phyloP scores from a whole-genome alignment of 2,888 invertebrate species.

The Papilio demoleus region DNA sequence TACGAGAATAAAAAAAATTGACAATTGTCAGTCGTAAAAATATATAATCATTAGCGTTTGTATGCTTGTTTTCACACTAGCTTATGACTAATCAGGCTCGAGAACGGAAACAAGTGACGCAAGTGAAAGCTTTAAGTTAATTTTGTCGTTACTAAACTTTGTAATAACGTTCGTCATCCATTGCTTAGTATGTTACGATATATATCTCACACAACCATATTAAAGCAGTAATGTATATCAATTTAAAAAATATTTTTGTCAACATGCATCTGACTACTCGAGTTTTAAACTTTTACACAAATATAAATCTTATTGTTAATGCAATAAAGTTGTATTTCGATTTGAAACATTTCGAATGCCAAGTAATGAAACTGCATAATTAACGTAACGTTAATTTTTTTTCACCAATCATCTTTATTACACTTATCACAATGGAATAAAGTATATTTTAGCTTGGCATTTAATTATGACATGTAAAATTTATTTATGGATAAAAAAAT shows the following conservation, averaged over 20 bases:
- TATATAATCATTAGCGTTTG: neutral
- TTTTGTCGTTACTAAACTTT: conserved; percentile 16
- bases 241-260: conserved; percentile 13
- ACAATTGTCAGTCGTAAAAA: neutral
- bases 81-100: neutral
- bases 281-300: conserved; percentile 35
- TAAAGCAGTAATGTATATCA: conserved; percentile 23
- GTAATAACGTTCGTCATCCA: conserved; percentile 1
- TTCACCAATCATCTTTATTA: conserved; percentile 30
- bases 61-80: conserved; percentile 2
- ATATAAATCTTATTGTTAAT: conserved; percentile 43
- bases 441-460: conserved; percentile 13
- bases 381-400: conserved; percentile 48
- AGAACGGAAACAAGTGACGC: conserved; percentile 18
- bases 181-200: conserved; percentile 9
- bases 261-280: conserved; percentile 26
- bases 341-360: conserved; percentile 53
- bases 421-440: conserved; percentile 1
- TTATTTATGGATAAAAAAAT: conserved; percentile 44
- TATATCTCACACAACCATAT: conserved; percentile 3
- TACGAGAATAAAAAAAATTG: conserved; percentile 2
- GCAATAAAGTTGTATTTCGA: conserved; percentile 31
- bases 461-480: conserved; percentile 2
- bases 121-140: conserved; percentile 22
- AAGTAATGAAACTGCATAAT: conserved; percentile 59